These are phyloP conservation scores for Ptychobarbus kaznakovi DNA, from an alignment of 2,797 vertebrate species.

Conservation along the genomic window DNA sequence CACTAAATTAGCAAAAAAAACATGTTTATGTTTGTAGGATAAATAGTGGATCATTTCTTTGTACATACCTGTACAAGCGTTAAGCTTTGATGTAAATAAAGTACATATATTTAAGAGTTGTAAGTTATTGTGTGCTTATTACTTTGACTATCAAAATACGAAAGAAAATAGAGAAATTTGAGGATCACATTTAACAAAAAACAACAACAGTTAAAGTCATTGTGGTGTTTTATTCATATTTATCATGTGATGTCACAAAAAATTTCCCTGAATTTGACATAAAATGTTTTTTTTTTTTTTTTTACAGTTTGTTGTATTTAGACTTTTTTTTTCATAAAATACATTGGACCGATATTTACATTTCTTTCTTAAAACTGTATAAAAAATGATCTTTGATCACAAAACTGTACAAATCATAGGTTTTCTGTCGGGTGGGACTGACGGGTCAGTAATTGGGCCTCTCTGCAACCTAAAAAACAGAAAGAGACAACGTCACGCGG, in stretches of 20 bases:
- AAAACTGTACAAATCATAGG: constrained; percentile 63
- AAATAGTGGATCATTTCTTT: constrained; percentile 29
- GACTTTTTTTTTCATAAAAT: constrained; percentile 63
- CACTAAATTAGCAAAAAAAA: constrained; percentile 28
- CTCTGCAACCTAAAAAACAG: constrained; percentile 3
- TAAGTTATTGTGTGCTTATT: not conserved
- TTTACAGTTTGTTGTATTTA: constrained; percentile 65
- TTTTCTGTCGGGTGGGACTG: constrained; percentile 36
- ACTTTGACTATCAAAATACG: not conserved
- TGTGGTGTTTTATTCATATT: constrained; percentile 68
- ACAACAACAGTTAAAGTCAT: constrained; percentile 2
- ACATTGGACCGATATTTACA: constrained; percentile 64
- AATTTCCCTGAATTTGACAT: constrained; percentile 78
- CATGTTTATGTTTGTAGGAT: not conserved
- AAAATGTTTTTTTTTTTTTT: constrained; percentile 62
- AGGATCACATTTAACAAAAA: not conserved
- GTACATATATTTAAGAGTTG: constrained; percentile 37
- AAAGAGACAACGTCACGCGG: not conserved
- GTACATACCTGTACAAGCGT: constrained; percentile 26
- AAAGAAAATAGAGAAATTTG: not conserved
- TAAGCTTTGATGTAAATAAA: constrained; percentile 56
- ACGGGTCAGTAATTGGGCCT: not conserved
- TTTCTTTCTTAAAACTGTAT: constrained; percentile 73
- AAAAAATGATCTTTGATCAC: constrained; percentile 68
- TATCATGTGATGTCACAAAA: constrained; percentile 75